Evolutionary conservation across 2,888 invertebrate genomes (phyloP).

Genomic region (Pachliopta kotzebuea): DNA sequence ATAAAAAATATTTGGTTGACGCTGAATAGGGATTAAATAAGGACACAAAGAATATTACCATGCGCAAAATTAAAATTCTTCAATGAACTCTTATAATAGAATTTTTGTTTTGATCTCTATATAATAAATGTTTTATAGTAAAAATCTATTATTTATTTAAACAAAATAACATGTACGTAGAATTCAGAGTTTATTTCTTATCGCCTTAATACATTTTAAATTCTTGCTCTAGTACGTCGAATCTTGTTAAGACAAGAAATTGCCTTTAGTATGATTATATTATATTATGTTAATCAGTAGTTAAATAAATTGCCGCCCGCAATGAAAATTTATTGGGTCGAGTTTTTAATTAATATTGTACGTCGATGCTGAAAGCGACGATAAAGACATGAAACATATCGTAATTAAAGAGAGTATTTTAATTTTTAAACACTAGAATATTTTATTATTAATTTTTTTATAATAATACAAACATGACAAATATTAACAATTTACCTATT

Average conservation of each 20-base stretch:
- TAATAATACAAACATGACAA: neutral
- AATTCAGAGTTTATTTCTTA: too few relatives aligned
- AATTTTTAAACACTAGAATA: neutral
- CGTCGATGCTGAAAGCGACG: conserved; percentile 5
- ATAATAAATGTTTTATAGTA: too few relatives aligned
- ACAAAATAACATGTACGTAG: too few relatives aligned
- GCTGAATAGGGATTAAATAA: too few relatives aligned
- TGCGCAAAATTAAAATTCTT: too few relatives aligned
- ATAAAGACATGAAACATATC: neutral
- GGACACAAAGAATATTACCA: too few relatives aligned
- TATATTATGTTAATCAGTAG: conserved; percentile 1
- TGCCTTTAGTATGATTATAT: neutral
- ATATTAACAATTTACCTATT: too few relatives aligned
- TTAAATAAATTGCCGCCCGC: conserved; percentile 13
- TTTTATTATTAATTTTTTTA: neutral
- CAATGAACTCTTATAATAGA: too few relatives aligned
- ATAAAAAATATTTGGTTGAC: too few relatives aligned
- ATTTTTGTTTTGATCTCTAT: too few relatives aligned
- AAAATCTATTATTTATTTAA: too few relatives aligned
- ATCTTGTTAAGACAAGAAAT: neutral
- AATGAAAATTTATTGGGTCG: conserved; percentile 13
- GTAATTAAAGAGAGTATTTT: neutral
- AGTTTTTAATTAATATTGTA: conserved; percentile 22
- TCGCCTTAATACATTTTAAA: too few relatives aligned
- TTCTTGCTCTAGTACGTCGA: neutral